A percentile compares a stretch with the other conserved stretches of the same genome.
Conservation (phyloP, 2,113 vertebrate species). For the Bostrychus sinensis region DNA sequence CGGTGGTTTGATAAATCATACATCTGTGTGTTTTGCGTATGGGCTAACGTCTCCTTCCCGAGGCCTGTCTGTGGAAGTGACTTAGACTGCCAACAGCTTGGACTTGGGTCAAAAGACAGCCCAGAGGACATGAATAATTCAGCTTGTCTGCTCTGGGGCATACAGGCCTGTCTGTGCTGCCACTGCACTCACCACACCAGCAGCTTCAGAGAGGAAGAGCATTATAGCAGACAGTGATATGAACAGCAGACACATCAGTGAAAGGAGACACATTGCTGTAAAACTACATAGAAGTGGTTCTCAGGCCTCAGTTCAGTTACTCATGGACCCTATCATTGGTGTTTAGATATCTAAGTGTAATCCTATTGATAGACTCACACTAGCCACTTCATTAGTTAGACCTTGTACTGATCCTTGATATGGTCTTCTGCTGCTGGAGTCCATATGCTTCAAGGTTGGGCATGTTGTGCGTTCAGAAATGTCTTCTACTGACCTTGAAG, state of each 20-base stretch:
- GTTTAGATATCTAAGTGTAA: too few relatives aligned
- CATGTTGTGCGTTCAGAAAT: too few relatives aligned
- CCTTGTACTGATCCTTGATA: too few relatives aligned
- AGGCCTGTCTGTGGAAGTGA: conserved; percentile 50
- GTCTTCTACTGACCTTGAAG: too few relatives aligned
- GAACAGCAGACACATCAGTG: conserved; percentile 42
- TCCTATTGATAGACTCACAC: too few relatives aligned
- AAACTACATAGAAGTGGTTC: too few relatives aligned
- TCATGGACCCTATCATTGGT: too few relatives aligned
- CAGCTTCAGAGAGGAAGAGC: conserved; percentile 1
- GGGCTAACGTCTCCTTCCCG: conserved; percentile 48
- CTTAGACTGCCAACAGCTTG: conserved; percentile 68
- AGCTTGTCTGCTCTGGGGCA: conserved; percentile 58
- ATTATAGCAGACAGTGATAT: conserved; percentile 16
- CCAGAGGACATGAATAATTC: conserved; percentile 70
- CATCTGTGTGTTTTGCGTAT: conserved; percentile 43
- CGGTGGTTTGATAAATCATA: conserved; percentile 47
- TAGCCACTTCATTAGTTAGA: too few relatives aligned
- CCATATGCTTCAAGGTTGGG: too few relatives aligned
- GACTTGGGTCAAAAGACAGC: conserved; percentile 59
- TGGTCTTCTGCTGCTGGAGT: too few relatives aligned
- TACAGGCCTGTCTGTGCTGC: conserved; percentile 68
- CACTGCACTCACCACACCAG: conserved; percentile 36
- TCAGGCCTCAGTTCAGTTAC: too few relatives aligned
- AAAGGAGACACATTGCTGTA: too few relatives aligned